Percentiles rank a stretch among this genome's conserved stretches.
These are phyloP conservation scores for Himalopsyche anomala DNA, from an alignment of 2,888 invertebrate species.

Conservation along the genomic window DNA sequence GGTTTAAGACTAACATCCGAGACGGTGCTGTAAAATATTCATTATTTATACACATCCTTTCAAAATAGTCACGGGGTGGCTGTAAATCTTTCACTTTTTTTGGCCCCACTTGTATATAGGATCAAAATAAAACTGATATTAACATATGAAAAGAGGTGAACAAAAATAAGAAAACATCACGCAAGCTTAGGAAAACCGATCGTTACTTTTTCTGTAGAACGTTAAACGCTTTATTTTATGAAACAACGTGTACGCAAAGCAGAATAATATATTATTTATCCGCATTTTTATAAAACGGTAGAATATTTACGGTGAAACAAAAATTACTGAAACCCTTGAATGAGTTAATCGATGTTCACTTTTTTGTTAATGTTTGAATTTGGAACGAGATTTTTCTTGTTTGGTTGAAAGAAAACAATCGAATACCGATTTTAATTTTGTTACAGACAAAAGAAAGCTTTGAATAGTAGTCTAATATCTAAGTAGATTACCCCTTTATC, in stretches of 20 bases:
- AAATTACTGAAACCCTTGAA: too few relatives aligned
- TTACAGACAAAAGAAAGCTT: too few relatives aligned
- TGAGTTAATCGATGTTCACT: too few relatives aligned
- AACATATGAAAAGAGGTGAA: slow-evolving; percentile 29
- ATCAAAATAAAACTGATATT: slow-evolving; percentile 32
- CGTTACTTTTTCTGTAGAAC: slow-evolving; percentile 17
- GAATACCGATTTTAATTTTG: too few relatives aligned
- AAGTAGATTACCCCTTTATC: too few relatives aligned
- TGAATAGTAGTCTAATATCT: too few relatives aligned
- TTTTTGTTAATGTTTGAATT: too few relatives aligned
- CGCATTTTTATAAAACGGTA: too few relatives aligned
- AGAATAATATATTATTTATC: too few relatives aligned
- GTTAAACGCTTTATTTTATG: background rate
- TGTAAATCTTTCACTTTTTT: slow-evolving; percentile 37
- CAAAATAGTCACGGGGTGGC: slow-evolving; percentile 25
- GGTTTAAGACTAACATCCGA: slow-evolving; percentile 28
- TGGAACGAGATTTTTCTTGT: too few relatives aligned
- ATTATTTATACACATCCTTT: slow-evolving; percentile 43
- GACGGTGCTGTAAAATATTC: slow-evolving; percentile 37
- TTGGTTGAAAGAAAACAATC: too few relatives aligned
- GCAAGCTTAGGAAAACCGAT: background rate
- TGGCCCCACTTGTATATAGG: slow-evolving; percentile 22
- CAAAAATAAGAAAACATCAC: background rate
- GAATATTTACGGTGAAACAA: too few relatives aligned
- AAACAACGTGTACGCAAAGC: background rate